phyloP scores from a whole-genome alignment of 2,888 invertebrate species.

The Metalampra italica region DNA sequence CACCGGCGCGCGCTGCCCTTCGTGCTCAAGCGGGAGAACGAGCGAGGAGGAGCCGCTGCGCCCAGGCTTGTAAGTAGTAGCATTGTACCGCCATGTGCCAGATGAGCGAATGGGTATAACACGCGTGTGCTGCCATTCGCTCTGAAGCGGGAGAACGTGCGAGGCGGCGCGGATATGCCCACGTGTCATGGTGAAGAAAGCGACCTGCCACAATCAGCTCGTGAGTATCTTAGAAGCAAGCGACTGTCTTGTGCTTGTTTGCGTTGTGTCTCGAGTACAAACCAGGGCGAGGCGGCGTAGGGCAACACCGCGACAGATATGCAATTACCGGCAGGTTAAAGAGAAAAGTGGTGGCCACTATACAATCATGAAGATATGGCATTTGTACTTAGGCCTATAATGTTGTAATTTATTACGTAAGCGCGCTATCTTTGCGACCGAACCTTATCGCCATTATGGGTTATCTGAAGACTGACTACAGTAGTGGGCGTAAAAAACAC shows the following conservation, averaged over 20 bases:
- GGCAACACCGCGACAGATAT: too few species aligned
- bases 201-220: too few species aligned
- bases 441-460: slow-evolving; percentile 6
- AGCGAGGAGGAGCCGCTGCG: slow-evolving; percentile 44
- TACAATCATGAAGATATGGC: too few species aligned
- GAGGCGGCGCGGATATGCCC: slow-evolving; percentile 47
- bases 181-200: slow-evolving; percentile 6
- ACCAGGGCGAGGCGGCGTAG: too few species aligned
- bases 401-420: slow-evolving; percentile 1
- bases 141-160: slow-evolving; percentile 69
- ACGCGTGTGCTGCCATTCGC: slow-evolving; percentile 69
- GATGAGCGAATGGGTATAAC: slow-evolving; percentile 16
- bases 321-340: too few species aligned
- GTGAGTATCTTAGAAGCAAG: too few species aligned
- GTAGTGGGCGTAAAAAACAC: slow-evolving; percentile 5
- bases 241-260: too few species aligned
- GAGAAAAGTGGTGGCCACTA: too few species aligned
- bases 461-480: slow-evolving; percentile 4
- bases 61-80: slow-evolving; percentile 61
- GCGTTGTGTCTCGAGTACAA: too few species aligned
- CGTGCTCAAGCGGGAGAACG: slow-evolving; percentile 71
- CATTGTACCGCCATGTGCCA: too few species aligned
- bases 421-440: neutral
- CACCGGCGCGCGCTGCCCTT: slow-evolving; percentile 71
- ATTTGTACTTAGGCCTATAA: neutral